Evolutionary conservation across 2,888 invertebrate species (phyloP).

Genomic region (Resseliella maxima): DNA sequence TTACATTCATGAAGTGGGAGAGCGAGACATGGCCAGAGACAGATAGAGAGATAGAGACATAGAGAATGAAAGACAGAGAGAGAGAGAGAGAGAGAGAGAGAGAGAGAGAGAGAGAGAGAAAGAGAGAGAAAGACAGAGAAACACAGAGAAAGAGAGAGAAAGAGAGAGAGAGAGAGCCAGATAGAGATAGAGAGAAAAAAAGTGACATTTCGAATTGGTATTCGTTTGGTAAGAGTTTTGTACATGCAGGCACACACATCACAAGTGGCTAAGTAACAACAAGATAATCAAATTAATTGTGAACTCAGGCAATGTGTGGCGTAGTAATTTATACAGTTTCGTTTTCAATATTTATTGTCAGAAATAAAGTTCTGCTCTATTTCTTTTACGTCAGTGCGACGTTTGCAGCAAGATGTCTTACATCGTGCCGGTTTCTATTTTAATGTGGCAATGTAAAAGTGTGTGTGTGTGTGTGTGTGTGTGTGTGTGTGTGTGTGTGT

Average conservation of each 20-base stretch:
- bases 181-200: too few relatives aligned
- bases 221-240: not conserved
- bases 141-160: too few relatives aligned
- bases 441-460: too few relatives aligned
- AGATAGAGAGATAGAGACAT: too few relatives aligned
- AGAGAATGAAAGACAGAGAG: too few relatives aligned
- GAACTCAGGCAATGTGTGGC: conserved; percentile 15
- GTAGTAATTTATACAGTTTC: not conserved
- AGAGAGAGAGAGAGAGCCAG: too few relatives aligned
- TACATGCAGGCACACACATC: not conserved
- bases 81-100: too few relatives aligned
- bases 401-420: not conserved
- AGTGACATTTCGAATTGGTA: not conserved
- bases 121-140: too few relatives aligned
- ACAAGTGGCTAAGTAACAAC: not conserved
- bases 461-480: too few relatives aligned
- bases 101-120: too few relatives aligned
- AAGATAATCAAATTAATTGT: conserved; percentile 28
- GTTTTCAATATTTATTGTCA: conserved; percentile 33
- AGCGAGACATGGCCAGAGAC: too few relatives aligned
- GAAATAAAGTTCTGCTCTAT: conserved; percentile 6
- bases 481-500: too few relatives aligned
- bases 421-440: not conserved
- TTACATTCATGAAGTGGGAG: not conserved
- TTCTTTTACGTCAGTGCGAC: conserved; percentile 24